These are phyloP conservation scores for Lumbricus terrestris DNA, from an alignment of 2,888 invertebrate species.

Conservation along the genomic window DNA sequence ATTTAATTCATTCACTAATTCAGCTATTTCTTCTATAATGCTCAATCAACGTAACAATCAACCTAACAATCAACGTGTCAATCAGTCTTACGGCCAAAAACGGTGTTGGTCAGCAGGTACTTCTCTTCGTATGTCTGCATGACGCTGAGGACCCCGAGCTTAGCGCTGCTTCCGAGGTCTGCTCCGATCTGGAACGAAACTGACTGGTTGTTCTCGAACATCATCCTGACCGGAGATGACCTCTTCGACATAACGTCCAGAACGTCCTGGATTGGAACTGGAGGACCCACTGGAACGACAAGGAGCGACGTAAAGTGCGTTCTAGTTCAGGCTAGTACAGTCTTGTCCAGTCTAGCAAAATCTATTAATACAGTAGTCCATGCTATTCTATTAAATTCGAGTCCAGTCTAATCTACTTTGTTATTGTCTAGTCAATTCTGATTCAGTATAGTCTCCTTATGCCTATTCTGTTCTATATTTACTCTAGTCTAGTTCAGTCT, in stretches of 20 bases:
- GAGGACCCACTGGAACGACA: neutral
- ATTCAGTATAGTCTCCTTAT: too few species aligned
- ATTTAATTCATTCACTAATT: neutral
- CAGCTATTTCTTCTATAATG: too few species aligned
- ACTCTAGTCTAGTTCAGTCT: too few species aligned
- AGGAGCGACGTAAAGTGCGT: neutral
- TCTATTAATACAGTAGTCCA: too few species aligned
- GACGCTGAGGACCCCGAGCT: constrained; percentile 7
- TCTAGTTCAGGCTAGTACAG: too few species aligned
- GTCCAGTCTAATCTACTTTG: too few species aligned
- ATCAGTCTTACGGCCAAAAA: constrained; percentile 15
- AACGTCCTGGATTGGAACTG: neutral
- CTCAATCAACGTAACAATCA: too few species aligned
- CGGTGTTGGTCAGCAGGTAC: constrained; percentile 18
- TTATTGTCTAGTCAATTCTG: too few species aligned
- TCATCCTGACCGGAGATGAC: neutral
- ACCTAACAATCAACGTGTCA: too few species aligned
- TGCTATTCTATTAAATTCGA: too few species aligned
- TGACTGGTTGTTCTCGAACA: neutral
- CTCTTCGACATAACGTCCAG: neutral
- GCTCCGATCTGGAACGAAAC: constrained; percentile 10
- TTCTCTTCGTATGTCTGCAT: constrained; percentile 22
- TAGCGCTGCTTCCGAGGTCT: neutral
- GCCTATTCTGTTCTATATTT: too few species aligned
- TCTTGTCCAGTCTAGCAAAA: too few species aligned